These are phyloP conservation scores for Peromyscus californicus DNA, from an alignment of 2,113 vertebrate species.

Conservation along the genomic window DNA sequence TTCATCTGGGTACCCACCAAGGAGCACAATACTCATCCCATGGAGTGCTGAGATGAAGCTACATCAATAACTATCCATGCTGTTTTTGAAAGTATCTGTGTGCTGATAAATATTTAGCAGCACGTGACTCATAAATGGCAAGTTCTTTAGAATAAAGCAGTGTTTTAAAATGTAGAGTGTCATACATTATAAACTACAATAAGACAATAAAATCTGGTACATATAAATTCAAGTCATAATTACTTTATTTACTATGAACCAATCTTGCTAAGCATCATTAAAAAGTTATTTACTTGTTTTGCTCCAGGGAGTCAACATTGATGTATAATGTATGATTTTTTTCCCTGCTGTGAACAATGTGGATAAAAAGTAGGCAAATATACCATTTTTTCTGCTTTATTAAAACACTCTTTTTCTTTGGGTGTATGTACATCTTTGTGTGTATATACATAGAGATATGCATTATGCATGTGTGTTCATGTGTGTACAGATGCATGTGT, in stretches of 20 bases:
- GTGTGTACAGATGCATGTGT: neutral
- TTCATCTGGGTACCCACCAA: constrained; percentile 35
- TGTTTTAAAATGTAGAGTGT: constrained; percentile 8
- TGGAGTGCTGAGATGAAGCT: constrained; percentile 55
- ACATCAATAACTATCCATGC: constrained; percentile 72
- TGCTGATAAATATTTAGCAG: constrained; percentile 82
- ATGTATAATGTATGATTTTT: constrained; percentile 56
- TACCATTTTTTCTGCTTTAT: constrained; percentile 31
- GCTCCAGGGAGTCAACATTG: constrained; percentile 35
- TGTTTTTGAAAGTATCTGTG: constrained; percentile 81
- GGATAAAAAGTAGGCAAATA: constrained; percentile 39
- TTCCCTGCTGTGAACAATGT: neutral
- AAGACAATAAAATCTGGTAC: constrained; percentile 45
- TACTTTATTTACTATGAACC: constrained; percentile 62
- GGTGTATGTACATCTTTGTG: neutral
- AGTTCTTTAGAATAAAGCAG: constrained; percentile 69
- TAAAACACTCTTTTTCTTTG: constrained; percentile 37
- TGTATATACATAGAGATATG: neutral
- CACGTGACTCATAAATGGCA: constrained; percentile 41
- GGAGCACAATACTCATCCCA: constrained; percentile 44
- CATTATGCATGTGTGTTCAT: neutral
- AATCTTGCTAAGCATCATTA: constrained; percentile 54
- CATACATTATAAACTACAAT: constrained; percentile 47
- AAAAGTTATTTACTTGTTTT: constrained; percentile 70
- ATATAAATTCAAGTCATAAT: constrained; percentile 64